phyloP scores from a whole-genome alignment of 2,888 invertebrate genomes.

The Perithous albicinctus region DNA sequence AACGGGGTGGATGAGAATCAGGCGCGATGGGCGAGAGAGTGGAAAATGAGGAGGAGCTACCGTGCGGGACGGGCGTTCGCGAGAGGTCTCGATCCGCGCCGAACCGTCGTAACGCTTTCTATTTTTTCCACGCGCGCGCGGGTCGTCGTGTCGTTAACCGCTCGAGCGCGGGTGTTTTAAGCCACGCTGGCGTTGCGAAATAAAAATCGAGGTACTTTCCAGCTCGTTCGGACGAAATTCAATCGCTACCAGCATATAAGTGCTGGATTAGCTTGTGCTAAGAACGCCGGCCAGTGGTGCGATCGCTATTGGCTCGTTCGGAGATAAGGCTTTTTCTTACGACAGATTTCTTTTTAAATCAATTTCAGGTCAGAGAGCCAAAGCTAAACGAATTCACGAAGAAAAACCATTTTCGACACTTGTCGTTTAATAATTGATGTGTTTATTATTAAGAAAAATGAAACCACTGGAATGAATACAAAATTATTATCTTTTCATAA shows the following conservation, averaged over 20 bases:
- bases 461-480: neutral
- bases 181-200: constrained; percentile 14
- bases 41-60: constrained; percentile 54
- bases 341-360: neutral
- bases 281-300: neutral
- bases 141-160: constrained; percentile 14
- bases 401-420: neutral
- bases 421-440: neutral
- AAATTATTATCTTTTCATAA: neutral
- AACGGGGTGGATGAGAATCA: constrained; percentile 6
- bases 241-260: constrained; percentile 17
- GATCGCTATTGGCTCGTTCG: neutral
- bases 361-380: neutral
- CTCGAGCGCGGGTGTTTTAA: neutral
- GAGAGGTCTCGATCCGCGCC: constrained; percentile 20
- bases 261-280: neutral
- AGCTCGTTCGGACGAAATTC: constrained; percentile 19
- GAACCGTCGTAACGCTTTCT: constrained; percentile 57
- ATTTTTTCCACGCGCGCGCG: constrained; percentile 38
- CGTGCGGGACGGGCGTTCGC: constrained; percentile 25
- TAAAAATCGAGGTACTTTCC: constrained; percentile 29
- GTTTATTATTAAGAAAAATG: neutral
- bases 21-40: constrained; percentile 58
- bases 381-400: neutral
- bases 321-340: neutral